Conservation (phyloP, 1,140 invertebrate species). For the Gryllus bimaculatus region DNA sequence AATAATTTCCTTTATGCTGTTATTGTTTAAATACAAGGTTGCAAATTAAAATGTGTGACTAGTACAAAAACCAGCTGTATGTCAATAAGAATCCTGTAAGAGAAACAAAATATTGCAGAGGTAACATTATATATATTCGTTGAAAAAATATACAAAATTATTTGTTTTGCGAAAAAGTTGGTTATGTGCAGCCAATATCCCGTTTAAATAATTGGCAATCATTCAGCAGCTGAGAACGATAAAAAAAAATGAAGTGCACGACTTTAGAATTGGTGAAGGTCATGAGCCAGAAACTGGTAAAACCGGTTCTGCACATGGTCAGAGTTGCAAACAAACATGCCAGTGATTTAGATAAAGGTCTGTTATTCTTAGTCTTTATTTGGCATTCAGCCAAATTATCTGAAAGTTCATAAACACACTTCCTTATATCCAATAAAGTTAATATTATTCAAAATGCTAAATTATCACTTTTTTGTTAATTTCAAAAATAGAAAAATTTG, state of each 20-base stretch:
- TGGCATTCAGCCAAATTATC: not conserved
- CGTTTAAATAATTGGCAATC: not conserved
- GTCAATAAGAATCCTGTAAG: too few relatives aligned
- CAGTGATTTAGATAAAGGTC: not conserved
- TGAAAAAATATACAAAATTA: too few relatives aligned
- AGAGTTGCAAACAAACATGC: too few relatives aligned
- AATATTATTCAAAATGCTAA: too few relatives aligned
- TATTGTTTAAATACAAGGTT: too few relatives aligned
- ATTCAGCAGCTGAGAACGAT: not conserved
- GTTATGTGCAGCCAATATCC: not conserved
- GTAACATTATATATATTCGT: too few relatives aligned
- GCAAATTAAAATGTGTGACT: too few relatives aligned
- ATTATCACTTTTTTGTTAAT: too few relatives aligned
- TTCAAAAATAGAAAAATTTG: too few relatives aligned
- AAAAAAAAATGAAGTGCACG: not conserved
- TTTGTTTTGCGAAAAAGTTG: not conserved
- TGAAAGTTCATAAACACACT: not conserved
- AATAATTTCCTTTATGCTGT: too few relatives aligned
- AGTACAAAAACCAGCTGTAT: too few relatives aligned
- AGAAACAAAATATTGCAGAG: too few relatives aligned
- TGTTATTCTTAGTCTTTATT: not conserved
- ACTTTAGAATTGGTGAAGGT: constrained; percentile 9
- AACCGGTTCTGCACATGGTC: not conserved
- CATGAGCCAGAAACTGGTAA: not conserved
- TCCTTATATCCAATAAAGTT: not conserved